A percentile compares a stretch with the other conserved stretches of the same genome.
Conservation (phyloP, 2,113 vertebrate genomes). For the Micronycteris hirsuta region DNA sequence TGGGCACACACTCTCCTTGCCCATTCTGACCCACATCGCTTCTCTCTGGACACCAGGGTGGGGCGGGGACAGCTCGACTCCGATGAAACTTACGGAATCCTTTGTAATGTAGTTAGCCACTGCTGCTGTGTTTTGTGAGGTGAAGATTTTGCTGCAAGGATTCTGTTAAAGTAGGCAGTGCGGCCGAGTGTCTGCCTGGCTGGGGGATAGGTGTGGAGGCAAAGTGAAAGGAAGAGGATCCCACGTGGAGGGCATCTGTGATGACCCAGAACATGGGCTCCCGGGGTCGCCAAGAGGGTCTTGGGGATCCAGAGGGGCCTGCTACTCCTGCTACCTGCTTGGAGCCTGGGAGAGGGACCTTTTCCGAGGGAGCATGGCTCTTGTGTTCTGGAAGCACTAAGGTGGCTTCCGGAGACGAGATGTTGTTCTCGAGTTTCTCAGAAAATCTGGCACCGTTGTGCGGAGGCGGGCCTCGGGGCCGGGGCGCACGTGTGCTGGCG, state of each 20-base stretch:
- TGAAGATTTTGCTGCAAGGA: not conserved
- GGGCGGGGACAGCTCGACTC: not conserved
- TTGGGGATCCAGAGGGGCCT: not conserved
- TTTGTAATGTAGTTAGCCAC: not conserved
- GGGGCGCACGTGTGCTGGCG: fast-evolving
- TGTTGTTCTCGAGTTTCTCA: no score
- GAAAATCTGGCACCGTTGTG: not conserved
- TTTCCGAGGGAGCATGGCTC: not conserved
- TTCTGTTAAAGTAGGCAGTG: not conserved
- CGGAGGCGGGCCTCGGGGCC: not conserved
- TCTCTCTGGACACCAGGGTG: not conserved
- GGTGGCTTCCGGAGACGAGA: not conserved
- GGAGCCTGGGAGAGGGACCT: not conserved
- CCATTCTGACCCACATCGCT: not conserved
- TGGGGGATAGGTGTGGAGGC: not conserved
- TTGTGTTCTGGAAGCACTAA: not conserved
- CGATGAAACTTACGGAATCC: not conserved
- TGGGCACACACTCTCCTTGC: no score
- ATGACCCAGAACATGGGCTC: not conserved
- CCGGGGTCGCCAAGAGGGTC: not conserved
- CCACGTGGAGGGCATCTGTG: not conserved
- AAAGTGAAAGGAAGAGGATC: not conserved
- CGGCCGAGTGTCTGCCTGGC: not conserved
- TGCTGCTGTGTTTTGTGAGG: not conserved
- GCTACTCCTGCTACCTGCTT: not conserved